These are phyloP conservation scores for Rhabdornis inornatus DNA, from an alignment of 2,113 vertebrate species.

Conservation along the genomic window DNA sequence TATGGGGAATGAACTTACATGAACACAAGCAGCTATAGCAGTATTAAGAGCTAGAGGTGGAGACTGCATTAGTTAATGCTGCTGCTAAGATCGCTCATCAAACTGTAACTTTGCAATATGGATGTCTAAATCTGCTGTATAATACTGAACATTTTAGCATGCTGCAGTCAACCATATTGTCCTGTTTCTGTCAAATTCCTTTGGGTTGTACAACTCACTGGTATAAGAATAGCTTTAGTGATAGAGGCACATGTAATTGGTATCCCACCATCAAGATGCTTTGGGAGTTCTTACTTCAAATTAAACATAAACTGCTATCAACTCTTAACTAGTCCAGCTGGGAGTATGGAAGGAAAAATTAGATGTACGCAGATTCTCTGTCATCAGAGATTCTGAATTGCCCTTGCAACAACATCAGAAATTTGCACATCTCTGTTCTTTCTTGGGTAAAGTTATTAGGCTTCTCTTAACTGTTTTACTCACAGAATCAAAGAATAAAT, in stretches of 20 bases:
- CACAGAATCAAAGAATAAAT: neutral
- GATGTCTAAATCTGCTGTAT: neutral
- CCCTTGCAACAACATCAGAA: neutral
- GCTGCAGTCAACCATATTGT: neutral
- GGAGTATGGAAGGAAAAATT: slow-evolving; percentile 9
- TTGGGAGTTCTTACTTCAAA: slow-evolving; percentile 28
- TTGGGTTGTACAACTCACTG: neutral
- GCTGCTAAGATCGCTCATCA: neutral
- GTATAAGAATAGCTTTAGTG: neutral
- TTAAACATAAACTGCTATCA: slow-evolving; percentile 28
- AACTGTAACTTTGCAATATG: neutral
- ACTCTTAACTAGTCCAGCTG: neutral
- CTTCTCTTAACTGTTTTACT: neutral
- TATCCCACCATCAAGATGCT: neutral
- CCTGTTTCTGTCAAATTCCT: neutral
- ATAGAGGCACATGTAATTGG: neutral
- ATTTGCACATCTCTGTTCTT: neutral
- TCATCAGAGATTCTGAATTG: neutral
- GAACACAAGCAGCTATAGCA: neutral
- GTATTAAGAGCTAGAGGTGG: neutral
- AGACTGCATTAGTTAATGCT: neutral
- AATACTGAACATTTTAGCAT: neutral
- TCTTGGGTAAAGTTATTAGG: neutral
- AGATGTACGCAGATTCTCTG: neutral
- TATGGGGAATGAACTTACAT: neutral